Base-by-base conservation (phyloP, 2,797 vertebrate species). In the Hafferia zeledoni region DNA sequence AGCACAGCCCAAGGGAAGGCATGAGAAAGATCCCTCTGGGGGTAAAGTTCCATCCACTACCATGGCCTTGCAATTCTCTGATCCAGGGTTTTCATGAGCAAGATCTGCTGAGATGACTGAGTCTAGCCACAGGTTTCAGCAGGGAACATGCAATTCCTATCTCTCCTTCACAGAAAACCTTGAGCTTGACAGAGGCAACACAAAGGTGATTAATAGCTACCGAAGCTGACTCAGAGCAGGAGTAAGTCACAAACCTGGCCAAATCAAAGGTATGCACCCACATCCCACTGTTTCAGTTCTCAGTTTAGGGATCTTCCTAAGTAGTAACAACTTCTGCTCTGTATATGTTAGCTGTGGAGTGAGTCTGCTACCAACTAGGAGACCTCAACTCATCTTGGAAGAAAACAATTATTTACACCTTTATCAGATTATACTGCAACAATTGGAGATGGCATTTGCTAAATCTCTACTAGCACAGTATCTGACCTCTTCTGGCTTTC, bases 381-480 rank as follows among this genome's bases (percentile, higher is more conserved):
- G 72, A 75, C 57, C 43, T 83, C 85, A 91, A 52, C 39, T 18
- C 30, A 69, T 37, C 19, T 69, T 61, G 89, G 46, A 68, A 74
- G 65, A 92, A 87, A 95, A 83, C 47, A 69, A 85, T 68, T 82
- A 93, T 92, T 94, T 72, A 70, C 72, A 65, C 41, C 30, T 85
- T 85, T 39, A 92, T 83, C 68, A 78, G 79, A 87, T 90, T 47
- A 81, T 39, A 90, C 11, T 52, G 19, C 57, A 90, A 75, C 33
- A 76, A 50, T 27, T 5, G 56, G 59, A 83, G 65, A 59, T 1
- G 6, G 50, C 59, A 59, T 72, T 90, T 76, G 83, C 0, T 0
- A 91, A 86, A 83, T 43, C 52, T 31, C 39, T 65, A 30, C 57
- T 55, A 65, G 28, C 35, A 57, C 31, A 60, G 50, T 24, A 85